Conservation (phyloP, 2,888 invertebrate genomes). For the Ichneumon xanthorius region DNA sequence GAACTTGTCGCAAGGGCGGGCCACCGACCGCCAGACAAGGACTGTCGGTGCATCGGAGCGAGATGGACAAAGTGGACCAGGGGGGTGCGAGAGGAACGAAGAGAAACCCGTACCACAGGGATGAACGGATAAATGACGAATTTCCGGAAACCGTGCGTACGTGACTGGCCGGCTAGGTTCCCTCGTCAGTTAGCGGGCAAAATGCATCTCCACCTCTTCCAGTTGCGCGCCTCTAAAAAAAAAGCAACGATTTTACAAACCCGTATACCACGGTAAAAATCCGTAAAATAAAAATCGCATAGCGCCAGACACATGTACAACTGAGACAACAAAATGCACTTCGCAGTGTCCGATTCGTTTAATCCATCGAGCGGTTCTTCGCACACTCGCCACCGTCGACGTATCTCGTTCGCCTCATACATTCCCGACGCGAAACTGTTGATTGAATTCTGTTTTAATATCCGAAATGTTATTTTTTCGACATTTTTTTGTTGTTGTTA, state of each 20-base stretch:
- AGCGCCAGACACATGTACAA: neutral
- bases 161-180: slow-evolving; percentile 71
- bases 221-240: neutral
- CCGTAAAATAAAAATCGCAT: neutral
- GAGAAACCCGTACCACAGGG: slow-evolving; percentile 56
- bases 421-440: neutral
- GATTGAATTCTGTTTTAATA: slow-evolving; percentile 11
- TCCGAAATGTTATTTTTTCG: neutral
- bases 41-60: slow-evolving; percentile 50
- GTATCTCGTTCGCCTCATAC: neutral
- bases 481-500: neutral
- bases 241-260: neutral
- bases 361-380: neutral
- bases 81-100: neutral
- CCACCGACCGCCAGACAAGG: slow-evolving; percentile 63
- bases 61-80: slow-evolving; percentile 44
- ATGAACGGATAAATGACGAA: slow-evolving; percentile 78
- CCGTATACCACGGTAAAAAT: neutral
- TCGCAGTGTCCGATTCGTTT: neutral
- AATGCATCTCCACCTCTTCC: slow-evolving; percentile 56
- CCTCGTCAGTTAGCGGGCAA: slow-evolving; percentile 61
- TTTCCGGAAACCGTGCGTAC: slow-evolving; percentile 78
- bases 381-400: neutral
- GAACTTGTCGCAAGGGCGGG: slow-evolving; percentile 69
- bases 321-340: neutral